Percentiles rank a stretch among this genome's conserved stretches.
phyloP scores from a whole-genome alignment of 2,113 vertebrate species.

The Equus przewalskii region DNA sequence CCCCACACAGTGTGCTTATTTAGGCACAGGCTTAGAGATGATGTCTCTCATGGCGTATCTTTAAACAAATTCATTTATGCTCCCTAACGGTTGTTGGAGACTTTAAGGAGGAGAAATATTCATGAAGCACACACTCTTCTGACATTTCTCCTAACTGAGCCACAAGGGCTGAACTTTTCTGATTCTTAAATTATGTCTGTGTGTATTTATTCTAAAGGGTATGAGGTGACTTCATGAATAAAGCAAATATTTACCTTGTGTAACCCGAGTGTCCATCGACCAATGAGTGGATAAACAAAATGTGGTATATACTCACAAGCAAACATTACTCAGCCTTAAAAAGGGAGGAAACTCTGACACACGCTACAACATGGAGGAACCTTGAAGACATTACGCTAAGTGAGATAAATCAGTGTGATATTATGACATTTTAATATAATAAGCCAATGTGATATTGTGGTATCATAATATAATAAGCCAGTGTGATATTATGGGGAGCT shows the following conservation, averaged over 20 bases:
- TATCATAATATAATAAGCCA: too few relatives aligned
- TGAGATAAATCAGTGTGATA: background rate
- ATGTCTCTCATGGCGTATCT: background rate
- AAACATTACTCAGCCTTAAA: background rate
- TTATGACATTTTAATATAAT: too few relatives aligned
- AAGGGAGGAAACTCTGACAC: background rate
- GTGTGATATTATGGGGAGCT: too few relatives aligned
- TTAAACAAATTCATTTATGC: background rate
- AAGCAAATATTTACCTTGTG: background rate
- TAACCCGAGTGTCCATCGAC: background rate
- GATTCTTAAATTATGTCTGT: background rate
- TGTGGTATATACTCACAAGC: background rate
- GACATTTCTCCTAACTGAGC: background rate
- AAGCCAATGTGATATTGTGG: too few relatives aligned
- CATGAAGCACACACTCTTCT: background rate
- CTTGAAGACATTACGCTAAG: background rate
- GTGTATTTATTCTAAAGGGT: background rate
- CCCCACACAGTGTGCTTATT: fast-evolving
- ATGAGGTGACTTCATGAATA: background rate
- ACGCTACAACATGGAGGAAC: background rate
- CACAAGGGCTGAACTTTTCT: background rate
- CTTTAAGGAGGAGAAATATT: background rate
- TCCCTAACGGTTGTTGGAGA: background rate
- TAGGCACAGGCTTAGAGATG: background rate
- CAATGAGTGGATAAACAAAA: background rate